Conservation (phyloP, 2,797 vertebrate genomes). For the Silurus lanzhouensis region DNA sequence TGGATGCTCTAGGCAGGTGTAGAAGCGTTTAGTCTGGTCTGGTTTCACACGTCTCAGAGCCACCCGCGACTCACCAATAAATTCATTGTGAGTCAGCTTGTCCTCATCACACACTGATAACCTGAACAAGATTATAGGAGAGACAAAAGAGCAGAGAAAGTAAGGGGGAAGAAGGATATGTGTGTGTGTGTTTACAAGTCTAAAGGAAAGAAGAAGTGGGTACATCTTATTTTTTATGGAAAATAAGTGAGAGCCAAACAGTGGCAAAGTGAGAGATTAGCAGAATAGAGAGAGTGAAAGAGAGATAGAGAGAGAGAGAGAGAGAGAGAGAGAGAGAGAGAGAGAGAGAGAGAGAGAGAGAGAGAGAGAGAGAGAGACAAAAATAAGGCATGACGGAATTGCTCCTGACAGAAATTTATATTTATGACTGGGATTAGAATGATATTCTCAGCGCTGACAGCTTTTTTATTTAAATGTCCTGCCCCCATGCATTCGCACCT, state of each 20-base stretch:
- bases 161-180: neutral
- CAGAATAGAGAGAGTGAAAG: neutral
- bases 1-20: slow-evolving; percentile 84
- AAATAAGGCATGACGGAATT: slow-evolving; percentile 39
- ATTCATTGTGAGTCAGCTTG: slow-evolving; percentile 87
- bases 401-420: slow-evolving; percentile 49
- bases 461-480: slow-evolving; percentile 34
- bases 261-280: slow-evolving; percentile 24
- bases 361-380: neutral
- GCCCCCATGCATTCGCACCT: neutral
- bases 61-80: slow-evolving; percentile 85
- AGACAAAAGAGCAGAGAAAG: neutral
- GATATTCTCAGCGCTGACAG: slow-evolving; percentile 45
- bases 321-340: neutral
- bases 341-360: too few relatives aligned
- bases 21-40: slow-evolving; percentile 81
- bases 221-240: slow-evolving; percentile 17
- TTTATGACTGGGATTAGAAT: slow-evolving; percentile 57
- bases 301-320: too few relatives aligned
- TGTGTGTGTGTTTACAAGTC: neutral
- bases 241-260: slow-evolving; percentile 1
- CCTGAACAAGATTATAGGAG: slow-evolving; percentile 63
- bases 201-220: slow-evolving; percentile 9
- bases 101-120: slow-evolving; percentile 88
- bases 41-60: slow-evolving; percentile 83